Conservation (phyloP, 2,888 invertebrate genomes). For the Plutella xylostella region DNA sequence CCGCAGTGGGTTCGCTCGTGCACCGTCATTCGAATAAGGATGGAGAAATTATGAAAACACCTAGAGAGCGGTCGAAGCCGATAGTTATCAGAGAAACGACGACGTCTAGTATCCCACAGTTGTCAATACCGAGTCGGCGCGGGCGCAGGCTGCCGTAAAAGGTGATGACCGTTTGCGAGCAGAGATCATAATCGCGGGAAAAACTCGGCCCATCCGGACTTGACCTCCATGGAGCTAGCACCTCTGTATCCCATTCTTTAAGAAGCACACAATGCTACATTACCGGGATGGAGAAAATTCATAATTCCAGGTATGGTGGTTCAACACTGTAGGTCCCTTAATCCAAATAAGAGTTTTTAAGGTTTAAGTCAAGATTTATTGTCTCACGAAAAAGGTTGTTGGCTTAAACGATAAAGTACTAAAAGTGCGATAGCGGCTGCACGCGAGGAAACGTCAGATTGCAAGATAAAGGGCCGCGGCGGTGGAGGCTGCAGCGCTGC, state of each 20-base stretch:
- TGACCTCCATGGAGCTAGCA: conserved; percentile 46
- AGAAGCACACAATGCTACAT: neutral
- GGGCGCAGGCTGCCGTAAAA: conserved; percentile 55
- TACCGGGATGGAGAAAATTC: neutral
- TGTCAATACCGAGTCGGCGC: conserved; percentile 47
- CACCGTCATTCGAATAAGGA: conserved; percentile 30
- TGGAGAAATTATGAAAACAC: conserved; percentile 53
- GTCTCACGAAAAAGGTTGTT: conserved; percentile 4
- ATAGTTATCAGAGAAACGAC: conserved; percentile 44
- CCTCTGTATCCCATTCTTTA: no score
- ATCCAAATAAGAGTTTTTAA: conserved; percentile 2
- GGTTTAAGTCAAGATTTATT: conserved; percentile 1
- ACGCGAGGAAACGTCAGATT: conserved; percentile 38
- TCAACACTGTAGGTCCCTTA: neutral
- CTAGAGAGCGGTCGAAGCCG: conserved; percentile 31
- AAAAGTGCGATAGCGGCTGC: conserved; percentile 33
- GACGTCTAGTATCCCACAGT: conserved; percentile 59
- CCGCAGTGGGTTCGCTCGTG: conserved; percentile 14
- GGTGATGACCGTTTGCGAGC: conserved; percentile 43
- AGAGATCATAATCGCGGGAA: conserved; percentile 56
- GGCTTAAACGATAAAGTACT: neutral
- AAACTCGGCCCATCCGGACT: conserved; percentile 59
- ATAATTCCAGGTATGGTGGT: neutral
- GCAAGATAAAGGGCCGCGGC: conserved; percentile 41
- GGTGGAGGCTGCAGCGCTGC: conserved; percentile 37